Conservation (phyloP, 1,140 invertebrate species). For the Melanaphis sacchari region DNA sequence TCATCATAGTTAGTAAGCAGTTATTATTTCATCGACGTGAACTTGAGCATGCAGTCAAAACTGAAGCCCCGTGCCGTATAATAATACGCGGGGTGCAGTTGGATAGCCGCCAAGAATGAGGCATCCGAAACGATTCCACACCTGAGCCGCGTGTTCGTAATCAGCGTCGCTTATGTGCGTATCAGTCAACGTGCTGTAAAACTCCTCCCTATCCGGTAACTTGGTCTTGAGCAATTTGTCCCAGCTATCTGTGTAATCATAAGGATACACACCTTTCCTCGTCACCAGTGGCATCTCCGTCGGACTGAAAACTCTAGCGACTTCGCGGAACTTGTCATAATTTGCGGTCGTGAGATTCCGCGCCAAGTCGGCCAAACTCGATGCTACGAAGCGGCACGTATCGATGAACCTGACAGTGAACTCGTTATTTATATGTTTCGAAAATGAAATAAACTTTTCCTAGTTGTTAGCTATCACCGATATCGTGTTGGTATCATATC, state of each 20-base stretch:
- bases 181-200: neutral
- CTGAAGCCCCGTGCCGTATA: conserved; percentile 62
- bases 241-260: too few relatives aligned
- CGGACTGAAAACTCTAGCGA: neutral
- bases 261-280: too few relatives aligned
- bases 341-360: neutral
- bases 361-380: neutral
- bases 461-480: neutral
- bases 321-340: neutral
- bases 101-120: neutral
- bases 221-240: too few relatives aligned
- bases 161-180: neutral
- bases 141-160: neutral
- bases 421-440: neutral
- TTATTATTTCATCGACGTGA: conserved; percentile 64
- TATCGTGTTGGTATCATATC: neutral
- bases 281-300: neutral
- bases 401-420: neutral
- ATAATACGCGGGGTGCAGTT: conserved; percentile 13
- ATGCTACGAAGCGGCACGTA: neutral
- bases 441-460: neutral
- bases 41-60: conserved; percentile 65
- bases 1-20: conserved; percentile 65
- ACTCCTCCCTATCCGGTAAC: too few relatives aligned
- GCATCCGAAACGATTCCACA: conserved; percentile 5